Percentiles rank a stretch among this genome's conserved stretches.
These are phyloP conservation scores for Psittacula derbiana DNA, from an alignment of 2,797 vertebrate genomes.

Conservation along the genomic window DNA sequence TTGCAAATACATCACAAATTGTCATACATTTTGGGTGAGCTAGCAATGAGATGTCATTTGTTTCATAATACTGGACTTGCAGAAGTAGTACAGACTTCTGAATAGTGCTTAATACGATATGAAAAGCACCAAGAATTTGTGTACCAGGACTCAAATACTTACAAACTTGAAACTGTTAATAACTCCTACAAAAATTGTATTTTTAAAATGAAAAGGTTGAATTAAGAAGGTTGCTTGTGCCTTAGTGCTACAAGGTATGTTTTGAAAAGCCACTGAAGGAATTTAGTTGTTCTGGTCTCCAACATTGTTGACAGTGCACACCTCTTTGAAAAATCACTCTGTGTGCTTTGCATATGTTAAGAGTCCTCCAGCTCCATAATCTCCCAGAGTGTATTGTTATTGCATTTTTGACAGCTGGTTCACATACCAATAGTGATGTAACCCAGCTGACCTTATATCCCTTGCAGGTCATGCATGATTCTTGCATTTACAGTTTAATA, in stretches of 20 bases:
- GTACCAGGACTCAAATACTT: neutral
- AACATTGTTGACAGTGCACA: neutral
- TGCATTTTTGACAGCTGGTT: slow-evolving; percentile 67
- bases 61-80: neutral
- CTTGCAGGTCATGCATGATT: slow-evolving; percentile 61
- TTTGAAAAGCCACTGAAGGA: neutral
- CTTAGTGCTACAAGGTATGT: neutral
- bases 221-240: neutral
- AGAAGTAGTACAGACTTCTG: neutral
- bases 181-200: neutral
- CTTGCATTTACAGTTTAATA: slow-evolving; percentile 54
- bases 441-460: slow-evolving; percentile 58
- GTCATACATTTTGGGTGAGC: neutral
- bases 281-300: neutral
- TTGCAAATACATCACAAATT: neutral
- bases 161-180: neutral
- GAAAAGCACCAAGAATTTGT: neutral
- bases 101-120: neutral
- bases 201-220: neutral
- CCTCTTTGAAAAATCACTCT: slow-evolving; percentile 49
- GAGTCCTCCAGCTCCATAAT: slow-evolving; percentile 3
- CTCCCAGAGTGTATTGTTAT: slow-evolving; percentile 26
- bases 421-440: slow-evolving; percentile 53
- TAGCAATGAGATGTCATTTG: neutral
- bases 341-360: slow-evolving; percentile 4